Evolutionary conservation across 2,113 vertebrate species (phyloP).

Genomic region (Steatornis caripensis): DNA sequence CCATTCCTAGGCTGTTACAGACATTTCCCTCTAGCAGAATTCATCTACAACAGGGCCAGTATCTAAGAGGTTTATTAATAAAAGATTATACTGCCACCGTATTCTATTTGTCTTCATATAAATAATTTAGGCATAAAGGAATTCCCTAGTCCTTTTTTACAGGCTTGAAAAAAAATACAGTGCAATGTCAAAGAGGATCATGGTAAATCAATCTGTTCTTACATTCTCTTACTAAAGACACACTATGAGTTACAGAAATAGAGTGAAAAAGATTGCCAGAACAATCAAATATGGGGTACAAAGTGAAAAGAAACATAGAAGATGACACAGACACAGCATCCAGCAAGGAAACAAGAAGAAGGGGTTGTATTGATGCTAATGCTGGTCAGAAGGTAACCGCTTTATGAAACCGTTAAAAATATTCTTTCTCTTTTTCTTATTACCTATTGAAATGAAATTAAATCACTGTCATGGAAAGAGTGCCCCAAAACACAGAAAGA

Average conservation of each 20-base stretch:
- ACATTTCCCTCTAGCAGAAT: not conserved
- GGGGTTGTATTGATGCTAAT: not conserved
- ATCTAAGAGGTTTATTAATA: conserved; percentile 22
- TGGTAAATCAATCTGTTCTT: not conserved
- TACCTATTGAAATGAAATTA: not conserved
- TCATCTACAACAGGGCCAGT: not conserved
- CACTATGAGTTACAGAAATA: not conserved
- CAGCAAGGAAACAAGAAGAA: not conserved
- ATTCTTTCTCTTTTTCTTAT: not conserved
- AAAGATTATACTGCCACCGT: not conserved
- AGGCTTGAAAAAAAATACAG: not conserved
- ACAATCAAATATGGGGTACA: not conserved
- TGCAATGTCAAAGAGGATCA: not conserved
- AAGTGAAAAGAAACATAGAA: not conserved
- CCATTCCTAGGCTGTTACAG: not conserved
- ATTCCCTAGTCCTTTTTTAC: not conserved
- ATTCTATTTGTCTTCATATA: not conserved
- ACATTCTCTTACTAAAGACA: not conserved
- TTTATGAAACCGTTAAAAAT: not conserved
- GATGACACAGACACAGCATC: not conserved
- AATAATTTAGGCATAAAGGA: conserved; percentile 28
- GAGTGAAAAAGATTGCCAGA: not conserved
- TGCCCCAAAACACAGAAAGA: not conserved
- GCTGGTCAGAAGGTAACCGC: not conserved
- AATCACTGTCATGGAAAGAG: not conserved